Base-by-base conservation (phyloP, 2,888 invertebrate species). In the Oligia strigilis region DNA sequence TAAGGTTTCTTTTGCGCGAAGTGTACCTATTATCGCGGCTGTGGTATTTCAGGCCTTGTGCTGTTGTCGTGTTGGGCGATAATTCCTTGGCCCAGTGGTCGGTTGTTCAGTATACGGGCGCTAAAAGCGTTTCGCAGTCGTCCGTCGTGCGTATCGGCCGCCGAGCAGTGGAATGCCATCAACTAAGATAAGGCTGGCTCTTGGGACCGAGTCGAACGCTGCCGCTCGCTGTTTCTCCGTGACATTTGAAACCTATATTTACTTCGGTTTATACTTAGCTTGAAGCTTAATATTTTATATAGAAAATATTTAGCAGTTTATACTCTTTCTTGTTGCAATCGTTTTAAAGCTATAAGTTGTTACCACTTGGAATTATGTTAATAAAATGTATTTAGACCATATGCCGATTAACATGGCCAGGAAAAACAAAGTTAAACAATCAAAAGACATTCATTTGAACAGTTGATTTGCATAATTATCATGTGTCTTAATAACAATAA, bases 71-170 rank as follows among this genome's bases (percentile, higher is more conserved):
- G 75, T 86, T 89, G 92, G 88, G 88, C 72, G 82, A 86, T 87
- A 93, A 93, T 92, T 75, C 81, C 72, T 87, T 88, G 85, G 88
- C 81, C 64, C 43, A 58, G 64, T 77, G 55, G 60, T 78, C 66
- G 74, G 86, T 90, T 89, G 91, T 93, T 90, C 92, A 91, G 92
- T 93, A 94, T 94, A 95, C 94, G 95, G 95, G 94, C 95, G 94
- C 95, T 97, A 96, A 96, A 96, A 97, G 97, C 97, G 95, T 96
- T 97, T 97, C 95, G 96, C 96, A 96, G 97, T 96, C 95, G 95
- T 93, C 94, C 94, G 95, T 95, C 95, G 96, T 96, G 95, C 96
- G 96, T 97, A 96, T 96, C 96, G 95, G 94, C 93, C 93, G 93
- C 91, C 94, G 94, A 93, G 95, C 95, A 93, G 88, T 93, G 96